A percentile compares a stretch with the other conserved stretches of the same genome.
Conservation (phyloP, 2,888 invertebrate genomes). For the Plebejus argus region DNA sequence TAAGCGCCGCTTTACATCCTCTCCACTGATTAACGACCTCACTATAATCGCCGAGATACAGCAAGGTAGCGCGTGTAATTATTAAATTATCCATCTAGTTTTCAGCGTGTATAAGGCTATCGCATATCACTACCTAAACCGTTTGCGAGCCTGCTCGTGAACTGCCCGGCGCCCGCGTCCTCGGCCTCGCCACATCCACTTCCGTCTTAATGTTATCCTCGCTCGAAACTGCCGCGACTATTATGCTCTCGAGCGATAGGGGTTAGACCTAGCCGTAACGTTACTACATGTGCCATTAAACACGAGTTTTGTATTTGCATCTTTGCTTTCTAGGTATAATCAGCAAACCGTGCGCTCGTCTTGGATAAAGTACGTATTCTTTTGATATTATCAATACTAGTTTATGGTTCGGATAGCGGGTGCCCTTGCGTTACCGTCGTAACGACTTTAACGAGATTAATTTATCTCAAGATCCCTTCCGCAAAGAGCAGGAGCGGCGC, state of each 20-base stretch:
- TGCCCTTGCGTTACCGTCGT: slow-evolving; percentile 16
- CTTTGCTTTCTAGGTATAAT: slow-evolving; percentile 80
- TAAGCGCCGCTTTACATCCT: slow-evolving; percentile 57
- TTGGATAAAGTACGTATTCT: slow-evolving; percentile 77
- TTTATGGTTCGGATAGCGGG: slow-evolving; percentile 12
- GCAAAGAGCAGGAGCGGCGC: slow-evolving; percentile 9
- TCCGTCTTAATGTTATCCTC: slow-evolving; percentile 77
- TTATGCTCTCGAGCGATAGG: slow-evolving; percentile 71
- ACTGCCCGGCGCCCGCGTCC: slow-evolving; percentile 72
- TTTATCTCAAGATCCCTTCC: slow-evolving; percentile 30
- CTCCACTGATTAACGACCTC: slow-evolving; percentile 5
- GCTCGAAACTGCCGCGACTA: slow-evolving; percentile 71
- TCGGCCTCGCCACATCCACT: slow-evolving; percentile 74
- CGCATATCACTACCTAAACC: slow-evolving; percentile 53
- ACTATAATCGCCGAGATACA: slow-evolving; percentile 5
- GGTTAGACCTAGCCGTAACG: slow-evolving; percentile 7
- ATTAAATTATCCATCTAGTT: slow-evolving; percentile 18
- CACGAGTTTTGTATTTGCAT: slow-evolving; percentile 49
- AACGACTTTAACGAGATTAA: slow-evolving; percentile 1
- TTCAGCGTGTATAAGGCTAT: slow-evolving; percentile 22
- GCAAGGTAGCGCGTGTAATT: background rate
- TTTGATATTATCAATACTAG: slow-evolving; percentile 48
- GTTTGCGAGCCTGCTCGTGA: slow-evolving; percentile 65
- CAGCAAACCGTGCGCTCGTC: slow-evolving; percentile 78
- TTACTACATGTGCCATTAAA: slow-evolving; percentile 40